Conservation (phyloP, 1,140 invertebrate genomes). For the Palaemon carinicauda region DNA sequence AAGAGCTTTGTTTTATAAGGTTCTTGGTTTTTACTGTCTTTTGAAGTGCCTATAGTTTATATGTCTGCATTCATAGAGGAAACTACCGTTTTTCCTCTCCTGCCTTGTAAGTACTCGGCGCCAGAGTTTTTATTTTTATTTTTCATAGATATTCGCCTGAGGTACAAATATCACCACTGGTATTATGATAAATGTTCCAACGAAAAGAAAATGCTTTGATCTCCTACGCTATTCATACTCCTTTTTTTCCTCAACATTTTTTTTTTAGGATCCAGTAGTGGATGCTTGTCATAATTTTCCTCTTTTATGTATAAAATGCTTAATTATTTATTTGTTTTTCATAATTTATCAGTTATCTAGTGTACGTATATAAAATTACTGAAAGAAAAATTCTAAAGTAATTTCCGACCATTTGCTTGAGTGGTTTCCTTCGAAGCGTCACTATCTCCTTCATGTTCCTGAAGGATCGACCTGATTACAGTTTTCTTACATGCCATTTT, state of each 20-base stretch:
- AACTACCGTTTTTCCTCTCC: no score
- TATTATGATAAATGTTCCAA: no score
- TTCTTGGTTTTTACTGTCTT: no score
- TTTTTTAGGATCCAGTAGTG: neutral
- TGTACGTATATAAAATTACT: conserved; percentile 44
- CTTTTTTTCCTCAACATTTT: neutral
- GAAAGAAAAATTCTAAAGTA: conserved; percentile 44
- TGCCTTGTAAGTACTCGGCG: no score
- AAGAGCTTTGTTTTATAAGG: no score
- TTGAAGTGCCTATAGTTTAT: no score
- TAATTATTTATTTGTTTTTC: neutral
- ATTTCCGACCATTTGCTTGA: conserved; percentile 51
- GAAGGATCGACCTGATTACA: no score
- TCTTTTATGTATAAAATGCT: neutral
- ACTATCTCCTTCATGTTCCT: neutral
- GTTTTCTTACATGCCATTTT: no score
- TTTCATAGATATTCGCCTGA: neutral
- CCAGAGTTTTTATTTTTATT: neutral
- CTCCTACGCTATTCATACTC: no score
- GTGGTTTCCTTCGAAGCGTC: conserved; percentile 41
- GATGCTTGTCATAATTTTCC: neutral
- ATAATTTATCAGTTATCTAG: conserved; percentile 20
- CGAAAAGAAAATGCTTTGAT: no score
- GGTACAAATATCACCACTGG: no score
- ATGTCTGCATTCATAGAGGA: no score